Conservation (phyloP, 2,888 invertebrate genomes). For the Elysia crispata region DNA sequence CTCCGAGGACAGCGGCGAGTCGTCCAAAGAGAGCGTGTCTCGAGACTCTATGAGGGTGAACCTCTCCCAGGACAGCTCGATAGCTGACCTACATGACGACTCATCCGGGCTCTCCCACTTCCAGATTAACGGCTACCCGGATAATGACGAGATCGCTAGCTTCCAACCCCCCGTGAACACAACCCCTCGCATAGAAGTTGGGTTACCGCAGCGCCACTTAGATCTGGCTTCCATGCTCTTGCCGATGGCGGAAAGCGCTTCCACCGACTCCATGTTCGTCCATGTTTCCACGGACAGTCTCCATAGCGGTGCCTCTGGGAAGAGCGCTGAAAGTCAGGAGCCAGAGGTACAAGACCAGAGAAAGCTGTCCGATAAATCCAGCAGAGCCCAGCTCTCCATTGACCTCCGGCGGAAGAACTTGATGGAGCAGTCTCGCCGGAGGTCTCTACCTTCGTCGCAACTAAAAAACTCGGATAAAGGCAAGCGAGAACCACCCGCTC, state of each 20-base stretch:
- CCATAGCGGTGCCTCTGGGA: background rate
- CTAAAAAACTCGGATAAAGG: background rate
- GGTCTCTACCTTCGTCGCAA: slow-evolving; percentile 31
- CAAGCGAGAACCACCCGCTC: background rate
- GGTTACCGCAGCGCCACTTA: background rate
- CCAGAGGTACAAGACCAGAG: background rate
- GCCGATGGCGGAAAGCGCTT: slow-evolving; percentile 33
- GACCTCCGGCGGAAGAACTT: slow-evolving; percentile 12
- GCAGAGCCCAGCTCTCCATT: background rate
- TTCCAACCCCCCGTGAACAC: no score
- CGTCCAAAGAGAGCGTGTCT: slow-evolving; percentile 37
- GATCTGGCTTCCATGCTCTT: slow-evolving; percentile 4
- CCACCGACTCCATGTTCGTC: slow-evolving; percentile 37
- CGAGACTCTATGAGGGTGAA: slow-evolving; percentile 46
- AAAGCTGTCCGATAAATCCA: background rate
- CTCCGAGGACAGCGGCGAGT: slow-evolving; percentile 14
- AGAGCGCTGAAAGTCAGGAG: background rate
- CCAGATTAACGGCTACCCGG: background rate
- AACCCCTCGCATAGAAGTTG: no score
- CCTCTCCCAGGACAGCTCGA: slow-evolving; percentile 41
- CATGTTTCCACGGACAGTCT: slow-evolving; percentile 40
- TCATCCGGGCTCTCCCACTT: background rate
- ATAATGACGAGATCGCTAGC: background rate
- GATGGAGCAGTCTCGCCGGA: slow-evolving; percentile 5
- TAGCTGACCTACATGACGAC: slow-evolving; percentile 35